Evolutionary conservation across 2,888 invertebrate genomes (phyloP).

Genomic region (Lordiphosa fenestrarum): DNA sequence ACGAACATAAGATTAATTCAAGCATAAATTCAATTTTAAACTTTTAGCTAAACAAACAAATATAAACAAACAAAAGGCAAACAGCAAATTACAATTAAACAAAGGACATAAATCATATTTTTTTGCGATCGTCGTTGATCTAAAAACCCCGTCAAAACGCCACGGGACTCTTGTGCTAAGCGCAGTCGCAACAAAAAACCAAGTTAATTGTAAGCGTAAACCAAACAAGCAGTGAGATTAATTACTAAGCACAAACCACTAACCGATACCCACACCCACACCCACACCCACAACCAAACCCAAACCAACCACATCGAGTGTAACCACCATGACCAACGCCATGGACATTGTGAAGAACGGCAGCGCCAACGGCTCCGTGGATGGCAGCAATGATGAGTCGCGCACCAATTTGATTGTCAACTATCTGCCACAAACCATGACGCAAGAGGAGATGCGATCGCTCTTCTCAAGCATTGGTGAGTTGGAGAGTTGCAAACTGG

Average conservation of each 20-base stretch:
- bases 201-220: constrained; percentile 48
- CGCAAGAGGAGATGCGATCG: constrained; percentile 96
- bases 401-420: constrained; percentile 97
- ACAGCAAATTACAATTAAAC: constrained; percentile 7
- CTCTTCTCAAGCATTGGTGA: constrained; percentile 97
- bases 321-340: constrained; percentile 78
- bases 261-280: constrained; percentile 17
- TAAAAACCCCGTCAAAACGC: constrained; percentile 50
- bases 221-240: constrained; percentile 76
- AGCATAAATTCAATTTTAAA: constrained; percentile 68
- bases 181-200: constrained; percentile 61
- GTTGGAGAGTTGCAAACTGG: constrained; percentile 98
- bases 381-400: constrained; percentile 93
- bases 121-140: constrained; percentile 76
- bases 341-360: constrained; percentile 91
- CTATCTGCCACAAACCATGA: constrained; percentile 96
- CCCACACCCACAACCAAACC: constrained; percentile 1
- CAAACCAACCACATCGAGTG: constrained; percentile 18
- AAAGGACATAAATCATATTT: constrained; percentile 52
- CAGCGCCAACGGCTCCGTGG: constrained; percentile 79
- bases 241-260: constrained; percentile 53
- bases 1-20: constrained; percentile 57
- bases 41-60: constrained; percentile 61
- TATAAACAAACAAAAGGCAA: constrained; percentile 7
- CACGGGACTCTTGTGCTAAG: constrained; percentile 79